Evolutionary conservation across 1,140 invertebrate species (phyloP).

Genomic region (Aphis craccivora): DNA sequence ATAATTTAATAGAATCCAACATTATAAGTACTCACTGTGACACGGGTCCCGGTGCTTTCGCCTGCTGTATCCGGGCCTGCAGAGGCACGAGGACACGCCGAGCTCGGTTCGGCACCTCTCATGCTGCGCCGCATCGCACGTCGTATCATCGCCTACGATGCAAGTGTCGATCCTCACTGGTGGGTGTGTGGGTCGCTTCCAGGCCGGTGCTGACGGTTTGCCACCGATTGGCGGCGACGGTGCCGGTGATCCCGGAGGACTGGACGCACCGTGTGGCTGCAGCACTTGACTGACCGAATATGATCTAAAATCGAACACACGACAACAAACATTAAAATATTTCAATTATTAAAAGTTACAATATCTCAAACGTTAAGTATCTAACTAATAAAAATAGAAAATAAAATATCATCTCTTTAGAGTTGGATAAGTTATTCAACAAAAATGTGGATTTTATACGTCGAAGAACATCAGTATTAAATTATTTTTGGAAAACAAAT

Average conservation of each 20-base stretch:
- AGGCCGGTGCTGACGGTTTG: conserved; percentile 47
- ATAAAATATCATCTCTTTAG: too few species aligned
- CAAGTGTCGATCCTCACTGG: conserved; percentile 89
- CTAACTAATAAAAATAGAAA: too few species aligned
- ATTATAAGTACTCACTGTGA: conserved; percentile 68
- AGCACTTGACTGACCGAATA: conserved; percentile 51
- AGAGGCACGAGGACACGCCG: conserved; percentile 91
- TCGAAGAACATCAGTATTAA: too few species aligned
- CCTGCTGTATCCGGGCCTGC: conserved; percentile 83
- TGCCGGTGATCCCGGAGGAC: not conserved
- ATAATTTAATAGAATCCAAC: too few species aligned
- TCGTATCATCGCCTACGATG: conserved; percentile 91
- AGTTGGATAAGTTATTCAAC: too few species aligned
- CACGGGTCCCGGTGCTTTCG: conserved; percentile 80
- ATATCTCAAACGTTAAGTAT: too few species aligned
- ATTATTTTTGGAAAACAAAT: too few species aligned
- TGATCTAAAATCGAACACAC: conserved; percentile 33
- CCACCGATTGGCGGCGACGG: conserved; percentile 19
- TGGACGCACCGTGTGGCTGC: conserved; percentile 7
- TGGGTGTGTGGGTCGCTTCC: conserved; percentile 68
- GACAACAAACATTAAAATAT: not conserved
- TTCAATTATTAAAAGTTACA: too few species aligned
- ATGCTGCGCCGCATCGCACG: conserved; percentile 85
- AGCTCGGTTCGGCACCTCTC: conserved; percentile 87
- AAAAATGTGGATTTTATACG: too few species aligned